phyloP scores from a whole-genome alignment of 2,113 vertebrate species.

The Aspiorhynchus laticeps region DNA sequence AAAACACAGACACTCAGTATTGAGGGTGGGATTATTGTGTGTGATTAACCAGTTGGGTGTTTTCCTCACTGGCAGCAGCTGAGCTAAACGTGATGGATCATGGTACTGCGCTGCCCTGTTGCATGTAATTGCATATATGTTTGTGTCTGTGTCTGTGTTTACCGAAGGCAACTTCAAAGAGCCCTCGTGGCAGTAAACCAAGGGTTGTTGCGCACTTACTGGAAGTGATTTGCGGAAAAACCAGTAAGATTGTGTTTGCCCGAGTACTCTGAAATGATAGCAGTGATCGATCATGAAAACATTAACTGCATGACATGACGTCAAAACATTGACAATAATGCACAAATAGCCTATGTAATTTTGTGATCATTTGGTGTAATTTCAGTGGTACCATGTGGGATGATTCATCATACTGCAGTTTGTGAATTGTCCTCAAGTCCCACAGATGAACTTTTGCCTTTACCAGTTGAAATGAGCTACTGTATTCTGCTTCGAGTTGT shows the following conservation, averaged over 20 bases:
- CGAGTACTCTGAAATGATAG: background rate
- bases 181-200: constrained; percentile 5
- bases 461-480: background rate
- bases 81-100: constrained; percentile 1
- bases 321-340: background rate
- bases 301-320: background rate
- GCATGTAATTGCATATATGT: constrained; percentile 1
- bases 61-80: constrained; percentile 7
- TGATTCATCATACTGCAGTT: too few relatives aligned
- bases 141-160: constrained; percentile 15
- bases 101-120: background rate
- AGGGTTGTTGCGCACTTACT: background rate
- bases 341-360: background rate
- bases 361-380: background rate
- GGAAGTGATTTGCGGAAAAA: background rate
- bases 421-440: background rate
- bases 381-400: too few relatives aligned
- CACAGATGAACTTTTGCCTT: constrained; percentile 1
- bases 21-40: constrained; percentile 7
- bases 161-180: background rate
- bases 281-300: background rate
- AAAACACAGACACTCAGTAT: constrained; percentile 10
- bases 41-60: constrained; percentile 15
- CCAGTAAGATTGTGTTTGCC: background rate
- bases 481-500: background rate